Evolutionary conservation across 2,888 invertebrate genomes (phyloP).

Genomic region (Tanytarsus gracilentus): DNA sequence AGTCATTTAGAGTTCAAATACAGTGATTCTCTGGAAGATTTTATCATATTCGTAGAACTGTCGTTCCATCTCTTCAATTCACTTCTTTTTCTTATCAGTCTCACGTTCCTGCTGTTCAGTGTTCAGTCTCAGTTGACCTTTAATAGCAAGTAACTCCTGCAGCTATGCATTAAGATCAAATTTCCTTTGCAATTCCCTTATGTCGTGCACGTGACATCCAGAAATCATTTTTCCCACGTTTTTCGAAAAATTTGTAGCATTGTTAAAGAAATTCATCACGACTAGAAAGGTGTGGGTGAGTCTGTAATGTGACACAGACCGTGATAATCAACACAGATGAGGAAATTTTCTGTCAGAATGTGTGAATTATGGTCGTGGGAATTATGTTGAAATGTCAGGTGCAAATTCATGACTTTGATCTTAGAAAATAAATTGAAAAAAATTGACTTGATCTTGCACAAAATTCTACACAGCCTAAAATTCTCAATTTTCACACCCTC

Average conservation of each 20-base stretch:
- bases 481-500: too few species aligned
- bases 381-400: too few species aligned
- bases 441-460: too few species aligned
- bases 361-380: too few species aligned
- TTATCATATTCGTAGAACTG: constrained; percentile 63
- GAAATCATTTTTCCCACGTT: constrained; percentile 65
- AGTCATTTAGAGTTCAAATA: constrained; percentile 32
- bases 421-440: too few species aligned
- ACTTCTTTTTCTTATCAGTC: constrained; percentile 57
- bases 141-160: constrained; percentile 74
- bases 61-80: constrained; percentile 58
- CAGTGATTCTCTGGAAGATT: constrained; percentile 66
- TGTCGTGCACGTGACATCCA: constrained; percentile 62
- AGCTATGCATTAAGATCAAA: constrained; percentile 77
- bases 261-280: constrained; percentile 69
- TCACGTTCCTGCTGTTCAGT: constrained; percentile 66
- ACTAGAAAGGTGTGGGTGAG: too few species aligned
- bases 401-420: too few species aligned
- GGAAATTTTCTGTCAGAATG: too few species aligned
- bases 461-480: too few species aligned
- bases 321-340: too few species aligned
- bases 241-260: constrained; percentile 73
- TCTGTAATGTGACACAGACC: too few species aligned
- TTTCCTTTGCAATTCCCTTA: constrained; percentile 76
- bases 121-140: constrained; percentile 69